Evolutionary conservation across 2,888 invertebrate genomes (phyloP).

Genomic region (Melikaiella ostensackeni): DNA sequence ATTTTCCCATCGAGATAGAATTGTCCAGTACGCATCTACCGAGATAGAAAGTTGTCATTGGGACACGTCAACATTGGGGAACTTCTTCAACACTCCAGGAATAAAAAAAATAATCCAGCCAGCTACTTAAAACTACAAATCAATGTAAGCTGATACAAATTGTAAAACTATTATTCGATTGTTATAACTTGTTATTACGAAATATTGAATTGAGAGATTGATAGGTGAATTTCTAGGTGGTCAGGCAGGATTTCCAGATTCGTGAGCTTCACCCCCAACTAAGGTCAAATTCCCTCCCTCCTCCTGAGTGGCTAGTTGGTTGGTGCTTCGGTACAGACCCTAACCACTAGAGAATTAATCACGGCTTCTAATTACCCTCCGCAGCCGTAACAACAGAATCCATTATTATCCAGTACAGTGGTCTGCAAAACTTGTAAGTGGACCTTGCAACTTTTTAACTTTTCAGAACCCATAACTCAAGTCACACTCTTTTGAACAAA

Average conservation of each 20-base stretch:
- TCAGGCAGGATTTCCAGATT: constrained; percentile 1
- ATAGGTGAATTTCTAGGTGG: not conserved
- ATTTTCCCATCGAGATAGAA: too few species aligned
- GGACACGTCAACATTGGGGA: too few species aligned
- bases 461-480: not conserved
- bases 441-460: not conserved
- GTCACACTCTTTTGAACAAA: not conserved
- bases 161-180: too few species aligned
- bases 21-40: too few species aligned
- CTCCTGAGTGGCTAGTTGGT: constrained; percentile 39
- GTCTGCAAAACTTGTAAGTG: not conserved
- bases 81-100: too few species aligned
- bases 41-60: too few species aligned
- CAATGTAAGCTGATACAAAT: too few species aligned
- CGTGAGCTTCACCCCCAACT: not conserved
- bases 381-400: constrained; percentile 38
- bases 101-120: too few species aligned
- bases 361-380: constrained; percentile 65
- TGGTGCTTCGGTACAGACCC: constrained; percentile 54
- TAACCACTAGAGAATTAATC: constrained; percentile 64
- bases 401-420: constrained; percentile 27
- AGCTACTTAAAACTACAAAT: too few species aligned
- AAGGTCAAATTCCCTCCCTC: constrained; percentile 12
- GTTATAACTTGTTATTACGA: too few species aligned
- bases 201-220: too few species aligned